Evolutionary conservation across 1,140 invertebrate species (phyloP).

Genomic region (Drosophila tristis): DNA sequence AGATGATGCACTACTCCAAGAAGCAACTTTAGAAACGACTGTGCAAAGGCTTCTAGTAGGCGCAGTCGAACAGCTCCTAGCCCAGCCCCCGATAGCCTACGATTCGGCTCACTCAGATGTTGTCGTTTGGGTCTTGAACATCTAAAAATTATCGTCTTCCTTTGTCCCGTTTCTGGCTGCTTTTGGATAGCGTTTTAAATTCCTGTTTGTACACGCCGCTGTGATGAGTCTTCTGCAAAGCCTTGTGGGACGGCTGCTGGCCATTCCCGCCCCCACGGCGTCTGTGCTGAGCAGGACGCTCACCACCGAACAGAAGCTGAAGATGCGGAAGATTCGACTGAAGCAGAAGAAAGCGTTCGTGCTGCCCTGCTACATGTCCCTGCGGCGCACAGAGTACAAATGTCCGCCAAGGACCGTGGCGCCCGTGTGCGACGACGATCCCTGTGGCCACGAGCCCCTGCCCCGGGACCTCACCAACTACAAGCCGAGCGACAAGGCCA

Average conservation of each 20-base stretch:
- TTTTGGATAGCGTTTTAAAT: constrained; percentile 17
- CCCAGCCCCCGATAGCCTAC: too few relatives aligned
- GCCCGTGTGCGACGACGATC: constrained; percentile 12
- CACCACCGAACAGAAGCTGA: not conserved
- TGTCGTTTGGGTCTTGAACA: not conserved
- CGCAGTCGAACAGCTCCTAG: not conserved
- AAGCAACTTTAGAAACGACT: not conserved
- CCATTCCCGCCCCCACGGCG: not conserved
- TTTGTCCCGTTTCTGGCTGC: not conserved
- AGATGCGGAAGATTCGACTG: not conserved
- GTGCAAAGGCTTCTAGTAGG: constrained; percentile 5
- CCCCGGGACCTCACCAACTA: constrained; percentile 31
- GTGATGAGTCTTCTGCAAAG: constrained; percentile 7
- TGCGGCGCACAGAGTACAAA: constrained; percentile 3
- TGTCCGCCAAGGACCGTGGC: not conserved
- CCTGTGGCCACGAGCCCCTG: not conserved
- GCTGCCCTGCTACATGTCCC: constrained; percentile 3
- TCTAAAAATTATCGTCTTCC: not conserved
- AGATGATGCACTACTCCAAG: not conserved
- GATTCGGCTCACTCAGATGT: not conserved
- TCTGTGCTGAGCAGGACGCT: not conserved
- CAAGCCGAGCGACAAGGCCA: constrained; percentile 30
- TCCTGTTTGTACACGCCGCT: not conserved
- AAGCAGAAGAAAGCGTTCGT: not conserved
- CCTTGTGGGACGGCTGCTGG: not conserved